phyloP scores from a whole-genome alignment of 1,140 invertebrate species.

The Hylaeus volcanicus region DNA sequence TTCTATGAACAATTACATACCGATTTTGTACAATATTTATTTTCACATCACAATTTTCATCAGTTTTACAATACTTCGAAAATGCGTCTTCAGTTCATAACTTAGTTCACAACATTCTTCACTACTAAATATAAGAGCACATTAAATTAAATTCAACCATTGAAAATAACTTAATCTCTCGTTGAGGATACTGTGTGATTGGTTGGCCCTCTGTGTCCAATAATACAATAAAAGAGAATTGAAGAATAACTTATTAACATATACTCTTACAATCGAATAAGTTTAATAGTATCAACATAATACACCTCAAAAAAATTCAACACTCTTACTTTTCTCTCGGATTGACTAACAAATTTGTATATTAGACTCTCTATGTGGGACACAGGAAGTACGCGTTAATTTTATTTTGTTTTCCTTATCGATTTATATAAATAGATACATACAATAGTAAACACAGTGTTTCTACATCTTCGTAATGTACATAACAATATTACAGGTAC shows the following conservation, averaged over 20 bases:
- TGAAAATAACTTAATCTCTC: conserved; percentile 63
- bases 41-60: conserved; percentile 59
- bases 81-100: conserved; percentile 43
- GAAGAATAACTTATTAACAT: conserved; percentile 33
- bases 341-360: conserved; percentile 37
- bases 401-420: conserved; percentile 36
- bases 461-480: conserved; percentile 61
- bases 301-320: conserved; percentile 45
- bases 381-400: conserved; percentile 50
- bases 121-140: conserved; percentile 50
- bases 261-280: conserved; percentile 37
- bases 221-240: conserved; percentile 43
- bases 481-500: conserved; percentile 68
- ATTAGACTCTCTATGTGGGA: conserved; percentile 46
- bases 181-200: conserved; percentile 46
- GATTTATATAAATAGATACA: conserved; percentile 66
- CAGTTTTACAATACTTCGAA: conserved; percentile 68
- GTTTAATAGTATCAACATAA: conserved; percentile 51
- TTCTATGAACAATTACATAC: not conserved
- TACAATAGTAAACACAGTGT: conserved; percentile 66
- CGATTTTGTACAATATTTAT: conserved; percentile 68
- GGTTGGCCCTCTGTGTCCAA: conserved; percentile 28
- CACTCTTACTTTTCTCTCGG: conserved; percentile 13
- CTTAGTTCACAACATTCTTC: conserved; percentile 61
- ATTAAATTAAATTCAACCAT: conserved; percentile 49